Evolutionary conservation across 2,797 vertebrate species (phyloP), one percentile per base, ranked within the genome.

Genomic region (Hapalemur alaotrensis): DNA sequence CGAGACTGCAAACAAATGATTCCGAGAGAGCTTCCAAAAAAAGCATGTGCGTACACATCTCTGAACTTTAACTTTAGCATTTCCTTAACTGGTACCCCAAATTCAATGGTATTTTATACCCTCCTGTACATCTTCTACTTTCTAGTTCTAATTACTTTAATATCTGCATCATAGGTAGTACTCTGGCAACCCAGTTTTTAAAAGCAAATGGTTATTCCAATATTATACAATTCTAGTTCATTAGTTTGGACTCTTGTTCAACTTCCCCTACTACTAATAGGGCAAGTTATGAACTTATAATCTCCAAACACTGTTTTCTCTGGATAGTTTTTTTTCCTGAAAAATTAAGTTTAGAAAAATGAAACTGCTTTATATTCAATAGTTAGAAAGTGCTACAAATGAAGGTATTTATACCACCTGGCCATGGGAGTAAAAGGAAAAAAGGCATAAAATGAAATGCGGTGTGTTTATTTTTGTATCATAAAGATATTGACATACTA

Each of bases 281-380:
- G 65, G 63, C 70, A 84, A 72, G 22, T 76, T 48, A 61, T 2
- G 15, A 92, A 75, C n/a, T 69, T 32, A 30, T 25, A 48, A 89
- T 84, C 75, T 23, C 61, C 12, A 50, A 79, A 85, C 13, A 17
- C 30, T 7, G 10, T 15, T 18, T 91, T 88, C 76, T 70, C 86
- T 61, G 9, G 14, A 89, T 67, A 80, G 46, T 72, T 72, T 73
- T 85, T 79, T 78, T 59, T 48, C 32, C 30, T 43, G 22, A 30
- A 86, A 94, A 94, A 83, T 41, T 41, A 89, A 69, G 25, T 63
- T 88, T 91, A 78, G 91, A 69, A 61, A 82, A 65, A 30, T 13
- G 65, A 79, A 76, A 43, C 46, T 69, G n/a, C 54, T 75, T 78
- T 65, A 78, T 63, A 13, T 18, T 67, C 35, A 87, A 38, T n/a